Evolutionary conservation across 92 coral and sea anemone species (phyloP).

Genomic region (Umimayanthus chanpuru): DNA sequence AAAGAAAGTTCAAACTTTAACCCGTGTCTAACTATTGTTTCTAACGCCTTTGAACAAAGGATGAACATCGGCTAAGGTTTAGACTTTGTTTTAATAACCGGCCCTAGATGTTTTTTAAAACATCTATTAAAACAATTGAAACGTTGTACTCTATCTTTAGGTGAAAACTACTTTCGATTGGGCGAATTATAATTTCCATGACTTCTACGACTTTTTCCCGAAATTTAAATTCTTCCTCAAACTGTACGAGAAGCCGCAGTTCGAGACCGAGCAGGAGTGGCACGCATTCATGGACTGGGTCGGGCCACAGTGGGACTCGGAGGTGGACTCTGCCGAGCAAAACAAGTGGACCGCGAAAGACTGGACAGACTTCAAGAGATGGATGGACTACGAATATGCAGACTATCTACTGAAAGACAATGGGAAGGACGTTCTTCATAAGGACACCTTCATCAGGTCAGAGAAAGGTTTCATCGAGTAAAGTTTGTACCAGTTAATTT

Average conservation of each 20-base stretch:
- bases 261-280: constrained; percentile 51
- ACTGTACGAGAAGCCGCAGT: constrained; percentile 42
- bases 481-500: too few relatives aligned
- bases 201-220: constrained; percentile 54
- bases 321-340: constrained; percentile 35
- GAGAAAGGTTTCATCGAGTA: neutral
- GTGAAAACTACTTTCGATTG: constrained; percentile 43
- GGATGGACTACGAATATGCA: constrained; percentile 51
- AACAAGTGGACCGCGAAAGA: constrained; percentile 44
- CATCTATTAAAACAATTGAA: neutral
- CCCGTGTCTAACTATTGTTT: too few relatives aligned
- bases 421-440: neutral
- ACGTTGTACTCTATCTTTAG: neutral
- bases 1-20: too few relatives aligned
- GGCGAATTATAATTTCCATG: constrained; percentile 55
- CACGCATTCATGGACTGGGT: constrained; percentile 52
- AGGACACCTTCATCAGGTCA: constrained; percentile 63
- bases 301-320: constrained; percentile 50
- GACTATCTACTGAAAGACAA: neutral
- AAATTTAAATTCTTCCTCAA: constrained; percentile 33
- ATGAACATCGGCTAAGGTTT: too few relatives aligned
- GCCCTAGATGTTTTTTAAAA: too few relatives aligned
- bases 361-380: constrained; percentile 44
- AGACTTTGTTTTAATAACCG: too few relatives aligned
- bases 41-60: too few relatives aligned